These are phyloP conservation scores for Orius laevigatus DNA, from an alignment of 1,140 invertebrate genomes.

Conservation along the genomic window DNA sequence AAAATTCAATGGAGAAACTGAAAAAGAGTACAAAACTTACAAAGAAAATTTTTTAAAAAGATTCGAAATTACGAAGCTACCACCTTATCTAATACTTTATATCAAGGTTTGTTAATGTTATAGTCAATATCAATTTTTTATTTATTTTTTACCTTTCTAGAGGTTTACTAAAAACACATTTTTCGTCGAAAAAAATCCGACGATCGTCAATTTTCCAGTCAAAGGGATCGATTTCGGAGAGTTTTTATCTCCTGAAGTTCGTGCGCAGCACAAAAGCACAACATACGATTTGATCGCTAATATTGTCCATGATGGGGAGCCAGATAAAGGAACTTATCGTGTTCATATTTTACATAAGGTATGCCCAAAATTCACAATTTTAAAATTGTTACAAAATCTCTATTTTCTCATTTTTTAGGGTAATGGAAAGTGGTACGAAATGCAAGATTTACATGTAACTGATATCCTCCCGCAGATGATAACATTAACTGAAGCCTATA, in stretches of 20 bases:
- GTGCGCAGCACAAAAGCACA: conserved; percentile 58
- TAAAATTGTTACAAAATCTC: background rate
- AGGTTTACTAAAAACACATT: conserved; percentile 98
- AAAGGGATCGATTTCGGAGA: conserved; percentile 97
- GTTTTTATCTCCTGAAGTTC: conserved; percentile 71
- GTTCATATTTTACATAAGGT: conserved; percentile 90
- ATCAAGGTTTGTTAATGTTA: conserved; percentile 52
- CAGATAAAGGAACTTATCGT: conserved; percentile 83
- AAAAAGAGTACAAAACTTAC: conserved; percentile 98
- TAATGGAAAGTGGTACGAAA: conserved; percentile 73
- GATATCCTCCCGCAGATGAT: conserved; percentile 99
- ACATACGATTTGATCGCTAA: conserved; percentile 96
- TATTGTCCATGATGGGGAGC: conserved; percentile 95
- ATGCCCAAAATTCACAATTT: background rate
- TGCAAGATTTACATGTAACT: conserved; percentile 97
- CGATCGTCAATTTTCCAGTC: conserved; percentile 98
- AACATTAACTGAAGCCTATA: conserved; percentile 95
- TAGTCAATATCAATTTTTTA: conserved; percentile 6
- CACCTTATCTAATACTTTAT: conserved; percentile 94
- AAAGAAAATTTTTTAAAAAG: conserved; percentile 96
- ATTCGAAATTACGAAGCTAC: conserved; percentile 88
- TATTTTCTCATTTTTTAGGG: conserved; percentile 29
- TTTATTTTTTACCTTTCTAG: conserved; percentile 32
- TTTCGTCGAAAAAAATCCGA: conserved; percentile 98
- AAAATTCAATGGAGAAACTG: conserved; percentile 89